These are phyloP conservation scores for Helicoverpa zea DNA, from an alignment of 1,140 invertebrate species.

Conservation along the genomic window DNA sequence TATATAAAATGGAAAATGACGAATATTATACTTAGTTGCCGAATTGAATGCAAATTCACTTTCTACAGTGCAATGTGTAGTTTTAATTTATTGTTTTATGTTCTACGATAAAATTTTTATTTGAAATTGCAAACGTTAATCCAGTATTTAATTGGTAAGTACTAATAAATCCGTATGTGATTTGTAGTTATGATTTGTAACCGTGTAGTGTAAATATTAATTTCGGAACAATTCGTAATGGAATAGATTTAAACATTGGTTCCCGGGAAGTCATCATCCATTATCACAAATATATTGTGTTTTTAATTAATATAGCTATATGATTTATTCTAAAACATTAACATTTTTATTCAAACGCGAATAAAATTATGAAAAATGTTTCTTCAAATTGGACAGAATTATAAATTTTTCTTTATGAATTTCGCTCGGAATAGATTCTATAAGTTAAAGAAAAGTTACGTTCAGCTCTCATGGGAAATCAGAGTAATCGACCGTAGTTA, in stretches of 20 bases:
- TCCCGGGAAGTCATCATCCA: too few species aligned
- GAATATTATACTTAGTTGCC: not conserved
- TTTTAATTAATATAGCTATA: too few species aligned
- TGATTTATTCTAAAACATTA: too few species aligned
- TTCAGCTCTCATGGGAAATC: conserved; percentile 3
- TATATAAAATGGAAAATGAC: not conserved
- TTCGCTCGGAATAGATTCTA: not conserved
- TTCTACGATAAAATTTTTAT: not conserved
- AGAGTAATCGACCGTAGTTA: not conserved
- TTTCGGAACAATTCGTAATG: too few species aligned
- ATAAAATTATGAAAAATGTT: too few species aligned
- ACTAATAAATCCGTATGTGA: not conserved
- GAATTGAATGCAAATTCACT: conserved; percentile 4
- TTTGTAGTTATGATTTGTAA: too few species aligned
- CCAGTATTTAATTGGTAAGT: not conserved
- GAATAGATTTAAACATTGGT: too few species aligned
- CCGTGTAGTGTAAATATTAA: too few species aligned
- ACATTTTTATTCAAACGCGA: too few species aligned
- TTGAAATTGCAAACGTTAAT: not conserved
- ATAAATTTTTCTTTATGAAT: not conserved
- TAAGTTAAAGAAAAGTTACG: not conserved
- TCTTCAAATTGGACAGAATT: too few species aligned
- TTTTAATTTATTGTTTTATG: not conserved
- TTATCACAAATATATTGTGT: too few species aligned
- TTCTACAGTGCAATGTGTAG: not conserved